phyloP scores from a whole-genome alignment of 2,888 invertebrate species.

The Drosophila macrothrix region DNA sequence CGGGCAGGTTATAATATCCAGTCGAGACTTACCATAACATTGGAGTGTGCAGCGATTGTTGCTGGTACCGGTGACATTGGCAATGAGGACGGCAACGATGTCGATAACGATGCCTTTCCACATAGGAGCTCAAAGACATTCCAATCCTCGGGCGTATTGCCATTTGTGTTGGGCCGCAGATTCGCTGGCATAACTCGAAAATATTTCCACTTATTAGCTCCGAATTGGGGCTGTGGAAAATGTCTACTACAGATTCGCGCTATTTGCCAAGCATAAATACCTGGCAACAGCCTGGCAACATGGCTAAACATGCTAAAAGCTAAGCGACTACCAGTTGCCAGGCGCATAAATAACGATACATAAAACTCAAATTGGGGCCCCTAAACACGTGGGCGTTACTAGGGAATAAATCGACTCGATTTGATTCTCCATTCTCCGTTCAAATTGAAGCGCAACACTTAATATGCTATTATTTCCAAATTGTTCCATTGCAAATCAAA shows the following conservation, averaged over 20 bases:
- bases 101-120: constrained; percentile 36
- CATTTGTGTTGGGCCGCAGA: constrained; percentile 66
- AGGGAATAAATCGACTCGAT: constrained; percentile 39
- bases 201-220: constrained; percentile 2
- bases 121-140: constrained; percentile 90
- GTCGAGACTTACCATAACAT: constrained; percentile 37
- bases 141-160: constrained; percentile 89
- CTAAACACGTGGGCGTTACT: constrained; percentile 70
- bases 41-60: constrained; percentile 6
- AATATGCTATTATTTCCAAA: constrained; percentile 45
- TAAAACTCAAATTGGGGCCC: constrained; percentile 4
- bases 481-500: constrained; percentile 44
- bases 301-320: constrained; percentile 23
- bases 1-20: neutral
- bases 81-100: constrained; percentile 35
- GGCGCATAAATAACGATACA: constrained; percentile 72
- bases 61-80: constrained; percentile 44
- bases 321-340: constrained; percentile 62
- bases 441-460: constrained; percentile 2
- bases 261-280: constrained; percentile 64
- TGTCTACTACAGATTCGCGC: constrained; percentile 39
- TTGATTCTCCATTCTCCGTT: neutral
- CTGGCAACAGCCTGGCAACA: constrained; percentile 54
- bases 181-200: constrained; percentile 58
- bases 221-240: constrained; percentile 23